phyloP scores from a whole-genome alignment of 2,113 vertebrate genomes.

The Sitta europaea region DNA sequence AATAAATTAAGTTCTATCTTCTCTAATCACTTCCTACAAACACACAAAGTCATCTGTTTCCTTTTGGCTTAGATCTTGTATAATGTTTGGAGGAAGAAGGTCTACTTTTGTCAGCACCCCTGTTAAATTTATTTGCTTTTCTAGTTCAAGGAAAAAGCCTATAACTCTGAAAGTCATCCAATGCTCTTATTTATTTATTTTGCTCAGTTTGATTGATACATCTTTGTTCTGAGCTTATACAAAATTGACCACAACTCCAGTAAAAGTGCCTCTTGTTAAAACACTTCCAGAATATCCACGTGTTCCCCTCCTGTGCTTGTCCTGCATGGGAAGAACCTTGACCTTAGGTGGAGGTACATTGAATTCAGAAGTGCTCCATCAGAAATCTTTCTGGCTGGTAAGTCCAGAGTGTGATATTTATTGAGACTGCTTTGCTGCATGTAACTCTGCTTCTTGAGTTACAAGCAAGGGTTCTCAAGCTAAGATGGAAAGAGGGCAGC shows the following conservation, averaged over 20 bases:
- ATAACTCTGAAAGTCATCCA: slow-evolving; percentile 40
- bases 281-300: neutral
- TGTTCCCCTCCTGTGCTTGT: neutral
- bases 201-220: slow-evolving; percentile 5
- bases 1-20: slow-evolving; percentile 68
- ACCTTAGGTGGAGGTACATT: neutral
- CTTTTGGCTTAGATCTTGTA: slow-evolving; percentile 61
- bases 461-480: neutral
- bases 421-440: neutral
- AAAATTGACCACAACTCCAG: slow-evolving; percentile 6
- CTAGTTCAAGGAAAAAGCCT: slow-evolving; percentile 57
- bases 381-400: neutral
- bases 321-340: neutral
- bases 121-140: slow-evolving; percentile 68
- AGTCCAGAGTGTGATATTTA: neutral
- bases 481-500: neutral
- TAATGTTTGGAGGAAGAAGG: slow-evolving; percentile 58
- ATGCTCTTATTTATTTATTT: slow-evolving; percentile 53
- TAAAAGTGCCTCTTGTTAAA: slow-evolving; percentile 22
- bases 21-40: slow-evolving; percentile 69
- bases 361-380: neutral
- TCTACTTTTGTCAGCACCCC: slow-evolving; percentile 54
- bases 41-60: slow-evolving; percentile 69
- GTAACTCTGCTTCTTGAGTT: neutral
- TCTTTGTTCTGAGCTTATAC: slow-evolving; percentile 13